Evolutionary conservation across 2,113 vertebrate genomes (phyloP), one percentile per base, ranked within the genome.

Genomic region (Synchiropus splendidus): DNA sequence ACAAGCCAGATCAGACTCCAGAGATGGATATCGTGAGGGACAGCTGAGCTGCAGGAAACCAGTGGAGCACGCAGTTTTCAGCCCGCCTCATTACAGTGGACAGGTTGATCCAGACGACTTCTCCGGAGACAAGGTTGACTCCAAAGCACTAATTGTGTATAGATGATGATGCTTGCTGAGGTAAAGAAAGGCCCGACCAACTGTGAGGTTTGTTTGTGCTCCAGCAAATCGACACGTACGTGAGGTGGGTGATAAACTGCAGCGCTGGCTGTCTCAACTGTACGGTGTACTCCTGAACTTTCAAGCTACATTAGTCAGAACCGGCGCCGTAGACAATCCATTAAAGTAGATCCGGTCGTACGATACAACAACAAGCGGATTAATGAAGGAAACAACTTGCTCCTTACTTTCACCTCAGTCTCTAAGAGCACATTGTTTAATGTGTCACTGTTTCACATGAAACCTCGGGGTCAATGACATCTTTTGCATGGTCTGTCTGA

Each of bases 21-120:
- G 65, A 78, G 75, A 80, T 72, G 55, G 70, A 71, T 78, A 78
- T 79, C 72, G 69, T 66, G 59, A 53, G 68, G 68, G 74, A 74
- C 72, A 77, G 73, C 65, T 51, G 65, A 67, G 67, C 56, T 64
- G 64, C 58, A 73, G 70, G 72, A 71, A 80, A 74, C 61, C 68
- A 70, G 52, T 45, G 54, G 59, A 56, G 70, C 67, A 67, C 72
- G 65, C 74, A 77, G 61, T 74, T 77, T 69, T 59, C 74, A 72
- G 70, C 66, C 71, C 47, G 65, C 55, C 68, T 69, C 74, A 71
- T 71, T 72, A 64, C 59, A 58, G 57, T 35, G 38, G 68, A 64
- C 72, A 74, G 66, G 70, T 82, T 74, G 72, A 73, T 73, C 48
- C 64, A 57, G 60, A 55, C 70, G 71, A 69, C 63, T 70, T 68